Percentiles rank a stretch among this genome's conserved stretches.
Evolutionary conservation across 2,113 vertebrate species (phyloP).

Genomic region (Arenaria interpres): DNA sequence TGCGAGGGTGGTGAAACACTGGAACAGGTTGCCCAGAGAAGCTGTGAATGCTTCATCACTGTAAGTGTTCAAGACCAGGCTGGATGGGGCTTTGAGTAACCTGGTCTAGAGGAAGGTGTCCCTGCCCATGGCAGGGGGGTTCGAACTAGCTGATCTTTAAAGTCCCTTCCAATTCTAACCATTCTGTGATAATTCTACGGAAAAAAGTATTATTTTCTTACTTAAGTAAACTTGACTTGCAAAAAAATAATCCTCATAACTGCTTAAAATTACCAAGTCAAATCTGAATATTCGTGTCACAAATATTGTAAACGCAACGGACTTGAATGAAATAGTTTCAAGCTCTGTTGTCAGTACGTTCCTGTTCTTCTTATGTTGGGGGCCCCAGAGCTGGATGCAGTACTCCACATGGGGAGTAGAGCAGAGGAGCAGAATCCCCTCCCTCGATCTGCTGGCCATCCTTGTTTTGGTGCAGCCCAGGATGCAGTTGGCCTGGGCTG

Average conservation of each 20-base stretch:
- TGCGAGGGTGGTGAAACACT: neutral
- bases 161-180: neutral
- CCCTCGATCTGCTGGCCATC: neutral
- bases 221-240: conserved; percentile 32
- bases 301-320: neutral
- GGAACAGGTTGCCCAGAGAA: neutral
- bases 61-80: too few species aligned
- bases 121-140: neutral
- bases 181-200: neutral
- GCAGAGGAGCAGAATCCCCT: neutral
- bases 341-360: neutral
- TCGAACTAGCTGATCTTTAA: neutral
- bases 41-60: too few species aligned
- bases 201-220: conserved; percentile 46
- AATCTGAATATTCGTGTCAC: neutral
- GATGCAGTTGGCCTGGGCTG: neutral
- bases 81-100: too few species aligned
- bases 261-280: conserved; percentile 47
- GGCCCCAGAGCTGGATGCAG: neutral
- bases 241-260: conserved; percentile 46
- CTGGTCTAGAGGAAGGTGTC: too few species aligned
- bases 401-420: neutral
- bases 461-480: neutral
- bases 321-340: neutral
- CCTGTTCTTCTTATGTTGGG: neutral